Evolutionary conservation across 2,888 invertebrate genomes (phyloP), one percentile per base, ranked within the genome.

Genomic region (Volucella zonaria): DNA sequence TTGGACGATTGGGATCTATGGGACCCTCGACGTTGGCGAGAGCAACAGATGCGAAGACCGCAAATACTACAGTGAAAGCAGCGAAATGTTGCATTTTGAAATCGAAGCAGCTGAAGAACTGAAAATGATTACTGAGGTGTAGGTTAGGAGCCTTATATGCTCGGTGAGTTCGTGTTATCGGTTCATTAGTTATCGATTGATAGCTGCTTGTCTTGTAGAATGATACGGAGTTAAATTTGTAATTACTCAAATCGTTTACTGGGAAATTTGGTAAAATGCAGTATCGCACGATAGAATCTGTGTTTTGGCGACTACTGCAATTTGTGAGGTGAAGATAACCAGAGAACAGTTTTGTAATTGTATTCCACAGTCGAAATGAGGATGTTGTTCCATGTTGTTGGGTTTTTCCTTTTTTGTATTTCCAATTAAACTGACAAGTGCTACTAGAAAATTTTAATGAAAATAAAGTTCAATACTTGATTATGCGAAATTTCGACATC

Each of bases 1-100:
- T n/a, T 52, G 58, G 45, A 1, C 11, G 4, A 0, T 45, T 2
- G 10, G 75, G 68, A 40, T 68, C 38, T 11, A 70, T 18, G 14
- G 47, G 1, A 2, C 11, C 64, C 3, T 43, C 49, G 1, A 15
- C 58, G 4, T 40, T 40, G 3, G 74, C 74, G 12, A 68, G 18
- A 3, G 47, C 58, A 40, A 70, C 43, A 2, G 68, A 64, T 12
- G 74, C 43, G 38, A 82, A 78, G 42, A 59, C 45, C 18, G 18
- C 82, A 12, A 74, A 18, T 66, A 66, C 12, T 47, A 68, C 58
- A 43, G 70, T 23, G 42, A 66, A 11, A 6, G 78, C 18, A 15
- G 75, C 43, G 4, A 59, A 71, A 8, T 15, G 66, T 71, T 61
- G 40, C 83, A 83, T 83, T 67, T 79, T 76, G 31, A 61, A 23